These are phyloP conservation scores for Anableps anableps DNA, from an alignment of 2,797 vertebrate genomes.

Conservation along the genomic window DNA sequence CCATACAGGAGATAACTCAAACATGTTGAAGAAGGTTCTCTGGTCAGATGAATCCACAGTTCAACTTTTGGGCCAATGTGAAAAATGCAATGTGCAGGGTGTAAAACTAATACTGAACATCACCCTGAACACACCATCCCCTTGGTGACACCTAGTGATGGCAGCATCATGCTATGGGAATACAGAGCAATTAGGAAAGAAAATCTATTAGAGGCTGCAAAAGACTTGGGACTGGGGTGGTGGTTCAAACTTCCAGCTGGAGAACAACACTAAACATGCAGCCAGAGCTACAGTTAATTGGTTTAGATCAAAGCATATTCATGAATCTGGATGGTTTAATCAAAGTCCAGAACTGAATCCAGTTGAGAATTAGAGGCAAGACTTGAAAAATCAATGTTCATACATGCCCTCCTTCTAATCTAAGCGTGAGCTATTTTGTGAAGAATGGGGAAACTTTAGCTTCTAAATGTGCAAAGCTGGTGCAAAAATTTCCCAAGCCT, in stretches of 20 bases:
- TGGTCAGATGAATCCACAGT: too few relatives aligned
- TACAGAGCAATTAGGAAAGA: background rate
- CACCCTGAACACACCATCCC: background rate
- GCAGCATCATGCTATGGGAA: too few relatives aligned
- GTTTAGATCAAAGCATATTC: background rate
- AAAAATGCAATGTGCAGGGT: background rate
- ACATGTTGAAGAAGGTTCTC: too few relatives aligned
- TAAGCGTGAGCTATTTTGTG: background rate
- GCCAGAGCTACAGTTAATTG: background rate
- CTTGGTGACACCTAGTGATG: too few relatives aligned
- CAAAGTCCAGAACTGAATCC: background rate
- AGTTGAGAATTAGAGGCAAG: background rate
- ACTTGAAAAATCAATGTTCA: background rate
- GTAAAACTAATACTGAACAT: background rate
- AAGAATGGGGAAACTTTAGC: background rate
- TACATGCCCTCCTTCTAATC: background rate
- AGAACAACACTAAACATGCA: background rate
- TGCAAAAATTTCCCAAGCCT: background rate
- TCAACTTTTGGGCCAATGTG: too few relatives aligned
- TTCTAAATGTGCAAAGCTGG: background rate
- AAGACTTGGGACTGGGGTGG: background rate
- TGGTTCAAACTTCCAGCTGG: background rate
- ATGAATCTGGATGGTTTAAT: background rate
- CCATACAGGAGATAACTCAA: too few relatives aligned
- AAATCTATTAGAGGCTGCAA: background rate